Evolutionary conservation across 2,797 vertebrate species (phyloP), one percentile per base, ranked within the genome.

Genomic region (Agapornis canus): DNA sequence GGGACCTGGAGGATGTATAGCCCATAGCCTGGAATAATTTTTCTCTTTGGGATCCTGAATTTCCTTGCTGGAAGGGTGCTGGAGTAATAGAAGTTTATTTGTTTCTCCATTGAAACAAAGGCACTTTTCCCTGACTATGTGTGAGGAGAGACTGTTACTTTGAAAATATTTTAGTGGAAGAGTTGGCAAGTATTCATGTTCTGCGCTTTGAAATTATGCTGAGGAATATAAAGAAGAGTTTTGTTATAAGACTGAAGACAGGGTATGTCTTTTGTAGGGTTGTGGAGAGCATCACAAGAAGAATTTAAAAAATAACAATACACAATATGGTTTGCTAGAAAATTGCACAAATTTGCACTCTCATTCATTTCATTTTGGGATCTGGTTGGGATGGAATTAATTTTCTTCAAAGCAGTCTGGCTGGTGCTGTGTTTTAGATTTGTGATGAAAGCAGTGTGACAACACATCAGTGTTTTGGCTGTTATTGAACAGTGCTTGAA

Each of bases 231-330:
- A 78, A 15, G 45, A 66, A 69, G n/a, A 60, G 7, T 61, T 86
- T 77, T 57, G 43, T 77, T 39, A 8, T 20, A 20, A 42, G 76
- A 48, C 14, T 81, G 52, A 63, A 80, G 87, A 71, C 3, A 60
- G 4, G 12, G 54, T 32, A 25, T 26, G 17, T 27, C 35, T 72
- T 69, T 76, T 80, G 17, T 82, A 82, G 7, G 31, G 2, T 11
- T 66, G 54, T 54, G 52, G n/a, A 42, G 17, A 71, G 61, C 0
- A 1, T 73, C 9, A 48, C 0, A 1, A 5, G 18, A 16, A 47
- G 26, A 42, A 11, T 59, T 57, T 52, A 56, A 82, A 88, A 77
- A 64, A 13, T 20, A 48, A 29, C 4, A 16, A 64, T 31, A 51
- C 52, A n/a, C 10, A 61, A 15, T 71, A 10, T 26, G 29, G 6